Evolutionary conservation across 2,797 vertebrate species (phyloP), one percentile per base, ranked within the genome.

Genomic region (Poeciliopsis paucimaculata): DNA sequence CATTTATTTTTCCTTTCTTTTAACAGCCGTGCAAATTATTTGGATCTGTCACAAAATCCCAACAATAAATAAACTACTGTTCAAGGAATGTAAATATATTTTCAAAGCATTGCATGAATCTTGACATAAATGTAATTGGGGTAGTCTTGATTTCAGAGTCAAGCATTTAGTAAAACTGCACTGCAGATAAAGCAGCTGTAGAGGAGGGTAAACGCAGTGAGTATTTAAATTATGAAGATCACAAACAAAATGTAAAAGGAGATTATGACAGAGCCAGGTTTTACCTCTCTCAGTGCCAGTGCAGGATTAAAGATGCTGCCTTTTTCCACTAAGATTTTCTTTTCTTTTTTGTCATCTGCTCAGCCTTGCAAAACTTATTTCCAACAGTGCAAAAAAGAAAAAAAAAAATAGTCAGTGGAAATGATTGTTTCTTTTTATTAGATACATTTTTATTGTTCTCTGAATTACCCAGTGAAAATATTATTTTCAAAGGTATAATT

Each of bases 141-240:
- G 4, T 49, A 13, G 18, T 57, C 18, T 39, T 55, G 51, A 60
- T 57, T 75, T 45, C 41, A 57, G 43, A 45, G n/a, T 34, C 26
- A 76, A 47, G 28, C n/a, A 20, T 34, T 26, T 11, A 31, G 10
- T 31, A 55, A 57, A 72, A 55, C 3, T 45, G 11, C n/a, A 57
- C 23, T 53, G 45, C 31, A n/a, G 15, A 45, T 41, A 41, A 23
- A 46, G 68, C 13, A 9, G 43, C 68, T 71, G 26, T 23, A 28
- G 3, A 2, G 26, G 28, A 71, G 13, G 64, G 36, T 20, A 68
- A 68, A 39, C 9, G 41, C 36, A 5, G 18, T 41, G 20, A 5
- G 36, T 41, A 26, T 20, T 26, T 5, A 41, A 68, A 41, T 9
- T 26, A 72, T 77, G 36, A 84, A 84, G 86, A 81, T 87, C 76